A percentile compares a stretch with the other conserved stretches of the same genome.
These are phyloP conservation scores for Thamnophis sirtalis DNA, from an alignment of 2,113 vertebrate genomes.

Conservation along the genomic window DNA sequence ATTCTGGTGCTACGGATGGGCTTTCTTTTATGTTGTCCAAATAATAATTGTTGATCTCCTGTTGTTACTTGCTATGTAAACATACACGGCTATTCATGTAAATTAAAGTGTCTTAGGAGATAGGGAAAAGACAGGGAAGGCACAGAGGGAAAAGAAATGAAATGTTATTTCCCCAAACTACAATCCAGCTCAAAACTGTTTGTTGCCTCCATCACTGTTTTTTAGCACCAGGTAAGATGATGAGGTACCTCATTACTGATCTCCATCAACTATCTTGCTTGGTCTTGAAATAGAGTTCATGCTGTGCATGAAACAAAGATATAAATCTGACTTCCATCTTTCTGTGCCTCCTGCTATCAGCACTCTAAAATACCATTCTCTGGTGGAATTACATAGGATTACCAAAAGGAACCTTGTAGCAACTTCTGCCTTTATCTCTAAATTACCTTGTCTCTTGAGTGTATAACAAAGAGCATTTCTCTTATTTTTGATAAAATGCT, in stretches of 20 bases:
- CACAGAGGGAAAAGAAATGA: not conserved
- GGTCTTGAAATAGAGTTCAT: not conserved
- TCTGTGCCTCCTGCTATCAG: not conserved
- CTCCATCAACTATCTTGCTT: not conserved
- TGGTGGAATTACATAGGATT: not conserved
- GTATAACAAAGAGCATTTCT: not conserved
- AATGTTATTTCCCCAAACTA: not conserved
- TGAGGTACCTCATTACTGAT: not conserved
- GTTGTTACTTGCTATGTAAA: not conserved
- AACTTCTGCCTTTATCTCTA: not conserved
- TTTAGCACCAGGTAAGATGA: not conserved
- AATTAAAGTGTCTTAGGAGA: not conserved
- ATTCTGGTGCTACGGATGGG: not conserved
- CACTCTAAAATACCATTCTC: not conserved
- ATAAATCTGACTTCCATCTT: not conserved
- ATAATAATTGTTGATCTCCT: not conserved
- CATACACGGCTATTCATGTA: not conserved
- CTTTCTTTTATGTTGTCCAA: not conserved
- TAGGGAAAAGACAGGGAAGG: not conserved
- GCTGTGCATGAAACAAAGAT: not conserved
- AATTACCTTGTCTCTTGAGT: not conserved
- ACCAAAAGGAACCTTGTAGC: not conserved
- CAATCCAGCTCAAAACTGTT: not conserved
- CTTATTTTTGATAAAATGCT: not conserved
- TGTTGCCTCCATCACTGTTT: not conserved